Percentiles rank a stretch among this genome's conserved stretches.
phyloP scores from a whole-genome alignment of 2,797 vertebrate genomes.

The Sebastiscus tertius region DNA sequence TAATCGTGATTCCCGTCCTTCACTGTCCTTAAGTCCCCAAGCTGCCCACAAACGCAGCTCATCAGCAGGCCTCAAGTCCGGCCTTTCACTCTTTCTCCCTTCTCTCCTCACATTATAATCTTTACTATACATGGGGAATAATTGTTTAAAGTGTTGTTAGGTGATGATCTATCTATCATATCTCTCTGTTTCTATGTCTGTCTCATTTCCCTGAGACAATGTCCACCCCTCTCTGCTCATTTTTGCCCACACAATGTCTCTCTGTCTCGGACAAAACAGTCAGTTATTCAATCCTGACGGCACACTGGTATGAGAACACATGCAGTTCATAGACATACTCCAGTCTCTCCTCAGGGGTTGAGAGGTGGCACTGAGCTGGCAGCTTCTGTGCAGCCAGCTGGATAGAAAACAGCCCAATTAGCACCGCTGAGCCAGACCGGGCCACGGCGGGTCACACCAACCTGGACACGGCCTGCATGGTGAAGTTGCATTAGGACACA shows the following conservation, averaged over 20 bases:
- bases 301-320: conserved; percentile 20
- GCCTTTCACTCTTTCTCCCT: conserved; percentile 15
- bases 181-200: conserved; percentile 18
- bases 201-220: conserved; percentile 52
- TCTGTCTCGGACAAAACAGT: conserved; percentile 54
- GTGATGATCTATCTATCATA: neutral
- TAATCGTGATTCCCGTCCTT: conserved; percentile 41
- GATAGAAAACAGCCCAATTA: conserved; percentile 68
- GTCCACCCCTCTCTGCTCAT: neutral
- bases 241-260: conserved; percentile 55
- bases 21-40: conserved; percentile 34
- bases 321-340: conserved; percentile 49
- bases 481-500: neutral
- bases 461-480: neutral
- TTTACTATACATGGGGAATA: neutral
- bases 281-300: conserved; percentile 50
- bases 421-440: conserved; percentile 35
- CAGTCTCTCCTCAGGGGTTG: conserved; percentile 35
- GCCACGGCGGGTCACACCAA: conserved; percentile 39
- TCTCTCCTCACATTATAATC: neutral
- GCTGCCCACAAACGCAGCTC: conserved; percentile 28
- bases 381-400: conserved; percentile 56
- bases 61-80: conserved; percentile 5
- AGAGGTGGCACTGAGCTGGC: conserved; percentile 50
- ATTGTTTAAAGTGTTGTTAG: neutral